Evolutionary conservation across 1,140 invertebrate genomes (phyloP).

Genomic region (Lethrus apterus): DNA sequence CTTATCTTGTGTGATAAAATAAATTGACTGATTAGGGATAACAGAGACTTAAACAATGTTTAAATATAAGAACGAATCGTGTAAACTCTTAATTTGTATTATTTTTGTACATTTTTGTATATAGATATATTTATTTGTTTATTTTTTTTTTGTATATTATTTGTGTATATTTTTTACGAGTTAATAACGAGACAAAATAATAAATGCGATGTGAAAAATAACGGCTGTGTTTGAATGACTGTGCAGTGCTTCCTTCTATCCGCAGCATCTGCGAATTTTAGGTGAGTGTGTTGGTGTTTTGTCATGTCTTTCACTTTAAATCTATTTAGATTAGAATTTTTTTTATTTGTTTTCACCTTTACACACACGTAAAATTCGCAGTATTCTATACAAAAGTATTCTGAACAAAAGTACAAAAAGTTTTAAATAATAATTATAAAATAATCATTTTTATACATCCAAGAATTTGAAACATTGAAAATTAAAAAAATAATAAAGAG

Average conservation of each 20-base stretch:
- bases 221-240: slow-evolving; percentile 24
- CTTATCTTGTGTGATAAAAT: slow-evolving; percentile 51
- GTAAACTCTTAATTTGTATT: slow-evolving; percentile 31
- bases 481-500: too few species aligned
- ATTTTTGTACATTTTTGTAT: slow-evolving; percentile 42
- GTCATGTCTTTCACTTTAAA: too few species aligned
- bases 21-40: slow-evolving; percentile 39
- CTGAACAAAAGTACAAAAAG: too few species aligned
- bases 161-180: slow-evolving; percentile 41
- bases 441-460: too few species aligned
- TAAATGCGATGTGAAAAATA: slow-evolving; percentile 40
- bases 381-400: too few species aligned
- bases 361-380: too few species aligned
- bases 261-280: slow-evolving; percentile 8
- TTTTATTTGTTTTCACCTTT: too few species aligned
- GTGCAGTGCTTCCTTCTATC: slow-evolving; percentile 14
- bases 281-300: slow-evolving; percentile 8
- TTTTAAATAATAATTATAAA: too few species aligned
- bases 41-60: slow-evolving; percentile 27
- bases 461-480: too few species aligned
- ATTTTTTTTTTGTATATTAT: slow-evolving; percentile 36
- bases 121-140: slow-evolving; percentile 42
- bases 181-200: slow-evolving; percentile 33
- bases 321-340: too few species aligned
- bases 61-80: slow-evolving; percentile 4